Evolutionary conservation across 2,888 invertebrate species (phyloP), one percentile per base, ranked within the genome.

Genomic region (Lingula anatina): DNA sequence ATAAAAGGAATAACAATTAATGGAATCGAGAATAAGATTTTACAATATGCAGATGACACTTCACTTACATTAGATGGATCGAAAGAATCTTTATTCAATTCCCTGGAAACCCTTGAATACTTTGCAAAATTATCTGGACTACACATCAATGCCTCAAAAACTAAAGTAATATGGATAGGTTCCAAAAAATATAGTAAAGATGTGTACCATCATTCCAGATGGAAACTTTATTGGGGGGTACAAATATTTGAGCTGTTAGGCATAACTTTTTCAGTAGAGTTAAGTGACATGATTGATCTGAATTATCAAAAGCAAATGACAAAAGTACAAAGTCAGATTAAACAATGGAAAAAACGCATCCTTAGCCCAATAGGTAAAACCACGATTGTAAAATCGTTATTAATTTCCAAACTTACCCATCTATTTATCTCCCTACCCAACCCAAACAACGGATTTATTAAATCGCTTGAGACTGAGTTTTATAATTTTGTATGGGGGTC

Each of bases 31-130:
- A 31, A 38, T 35, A 12, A 37, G 5, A 20, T 50, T 12, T 38
- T 20, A 20, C 50, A 50, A 40, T 54, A 44, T 46, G 48, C 50
- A 9, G 46, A 49, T 49, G 54, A 51, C 20, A 54, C 51, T 3
- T 36, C 27, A n/a, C 5, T 51, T 21, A 35, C 47, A 15, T 24
- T 51, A 18, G 49, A 51, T 40, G 49, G 54, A 12, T 21, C 47
- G n/a, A 31, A 44, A 39, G 25, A 44, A 40, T 48, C 54, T 20
- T 43, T 54, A 15, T 25, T 18, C 12, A 26, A 44, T n/a, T n/a
- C n/a, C n/a, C n/a, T n/a, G n/a, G n/a, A n/a, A n/a, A n/a, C n/a
- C n/a, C n/a, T n/a, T n/a, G n/a, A n/a, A n/a, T n/a, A n/a, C n/a
- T n/a, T n/a, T n/a, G n/a, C n/a, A n/a, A n/a, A n/a, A n/a, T n/a